phyloP scores from a whole-genome alignment of 2,797 vertebrate species.

The Muscicapa striata region DNA sequence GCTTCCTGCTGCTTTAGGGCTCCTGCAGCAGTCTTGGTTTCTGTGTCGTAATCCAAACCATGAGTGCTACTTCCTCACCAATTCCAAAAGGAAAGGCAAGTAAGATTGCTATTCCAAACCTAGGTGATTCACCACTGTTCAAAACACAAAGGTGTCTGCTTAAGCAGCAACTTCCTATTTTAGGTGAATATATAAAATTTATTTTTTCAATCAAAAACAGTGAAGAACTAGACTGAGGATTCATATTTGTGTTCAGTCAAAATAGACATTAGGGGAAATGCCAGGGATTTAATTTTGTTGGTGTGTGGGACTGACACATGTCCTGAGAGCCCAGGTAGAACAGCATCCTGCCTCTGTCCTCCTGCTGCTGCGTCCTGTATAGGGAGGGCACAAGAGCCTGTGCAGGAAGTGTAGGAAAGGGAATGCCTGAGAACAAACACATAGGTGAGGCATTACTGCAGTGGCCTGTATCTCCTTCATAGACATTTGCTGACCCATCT shows the following conservation, averaged over 20 bases:
- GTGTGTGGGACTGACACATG: accelerated
- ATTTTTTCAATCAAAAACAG: not conserved
- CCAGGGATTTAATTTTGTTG: not conserved
- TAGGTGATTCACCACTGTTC: not conserved
- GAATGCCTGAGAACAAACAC: not conserved
- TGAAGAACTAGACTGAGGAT: not conserved
- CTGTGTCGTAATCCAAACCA: not conserved
- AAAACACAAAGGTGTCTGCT: not conserved
- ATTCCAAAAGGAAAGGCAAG: not conserved
- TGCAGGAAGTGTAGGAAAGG: not conserved
- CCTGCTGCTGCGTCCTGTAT: not conserved
- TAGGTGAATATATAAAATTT: not conserved
- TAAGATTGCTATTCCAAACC: not conserved
- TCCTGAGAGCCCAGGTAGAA: not conserved
- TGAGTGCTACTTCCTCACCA: not conserved
- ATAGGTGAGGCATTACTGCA: not conserved
- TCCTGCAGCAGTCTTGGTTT: not conserved
- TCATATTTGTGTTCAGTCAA: not conserved
- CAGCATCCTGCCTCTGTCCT: not conserved
- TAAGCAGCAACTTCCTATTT: not conserved
- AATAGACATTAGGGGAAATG: not conserved
- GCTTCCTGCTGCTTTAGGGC: constrained; percentile 2
- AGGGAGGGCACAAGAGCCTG: not conserved
- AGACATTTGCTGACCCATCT: not conserved
- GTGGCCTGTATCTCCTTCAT: not conserved